A percentile compares a stretch with the other conserved stretches of the same genome.
These are phyloP conservation scores for Rattus norvegicus DNA, from an alignment of 2,113 vertebrate species.

Conservation along the genomic window DNA sequence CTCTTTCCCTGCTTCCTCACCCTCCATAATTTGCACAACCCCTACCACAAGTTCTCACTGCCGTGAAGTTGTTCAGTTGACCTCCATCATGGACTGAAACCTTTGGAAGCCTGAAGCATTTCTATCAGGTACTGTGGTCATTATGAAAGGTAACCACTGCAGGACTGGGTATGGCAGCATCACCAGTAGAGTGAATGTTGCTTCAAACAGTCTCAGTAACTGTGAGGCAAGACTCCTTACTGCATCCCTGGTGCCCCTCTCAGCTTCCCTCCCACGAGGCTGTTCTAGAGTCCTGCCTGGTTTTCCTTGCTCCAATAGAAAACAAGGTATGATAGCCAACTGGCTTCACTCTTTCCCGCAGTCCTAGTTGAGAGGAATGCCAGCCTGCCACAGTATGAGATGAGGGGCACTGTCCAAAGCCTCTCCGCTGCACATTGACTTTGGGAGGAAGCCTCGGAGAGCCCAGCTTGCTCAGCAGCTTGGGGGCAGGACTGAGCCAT, in stretches of 20 bases:
- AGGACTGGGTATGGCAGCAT: background rate
- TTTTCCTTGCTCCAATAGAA: background rate
- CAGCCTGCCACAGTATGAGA: no score
- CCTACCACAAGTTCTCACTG: background rate
- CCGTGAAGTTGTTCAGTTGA: background rate
- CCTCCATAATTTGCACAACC: background rate
- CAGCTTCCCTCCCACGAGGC: background rate
- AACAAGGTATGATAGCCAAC: background rate
- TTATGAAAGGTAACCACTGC: background rate
- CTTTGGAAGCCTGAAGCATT: background rate
- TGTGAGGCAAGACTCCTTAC: background rate
- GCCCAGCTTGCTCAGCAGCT: background rate
- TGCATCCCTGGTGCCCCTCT: background rate
- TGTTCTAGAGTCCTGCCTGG: conserved; percentile 6
- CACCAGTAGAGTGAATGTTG: no score
- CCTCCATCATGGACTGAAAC: background rate
- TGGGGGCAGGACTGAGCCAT: background rate
- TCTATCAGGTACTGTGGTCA: background rate
- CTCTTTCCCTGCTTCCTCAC: background rate
- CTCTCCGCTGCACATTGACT: background rate
- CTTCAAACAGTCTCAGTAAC: background rate
- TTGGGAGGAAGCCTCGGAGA: background rate
- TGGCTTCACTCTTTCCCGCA: background rate
- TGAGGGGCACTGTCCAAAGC: background rate
- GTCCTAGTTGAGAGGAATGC: background rate